Percentiles rank a stretch among this genome's conserved stretches.
These are phyloP conservation scores for Papio anubis DNA, from an alignment of 2,113 vertebrate genomes.

Conservation along the genomic window DNA sequence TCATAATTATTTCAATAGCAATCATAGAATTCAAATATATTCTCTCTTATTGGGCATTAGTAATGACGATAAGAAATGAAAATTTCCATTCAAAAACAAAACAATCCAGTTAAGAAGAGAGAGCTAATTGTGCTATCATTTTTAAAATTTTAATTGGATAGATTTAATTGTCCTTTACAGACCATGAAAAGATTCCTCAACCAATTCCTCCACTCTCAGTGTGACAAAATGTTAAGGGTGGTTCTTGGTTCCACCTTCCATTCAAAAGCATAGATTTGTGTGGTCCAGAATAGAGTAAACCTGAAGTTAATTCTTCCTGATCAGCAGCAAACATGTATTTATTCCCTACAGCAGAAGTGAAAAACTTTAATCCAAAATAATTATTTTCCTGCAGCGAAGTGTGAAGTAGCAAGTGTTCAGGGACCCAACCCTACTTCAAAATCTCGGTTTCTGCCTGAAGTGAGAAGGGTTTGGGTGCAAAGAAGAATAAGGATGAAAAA, in stretches of 20 bases:
- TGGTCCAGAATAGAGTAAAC: not conserved
- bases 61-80: not conserved
- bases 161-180: not conserved
- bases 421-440: not conserved
- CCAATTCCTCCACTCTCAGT: not conserved
- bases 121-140: not conserved
- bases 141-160: slow-evolving; percentile 10
- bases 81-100: not conserved
- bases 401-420: not conserved
- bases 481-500: not conserved
- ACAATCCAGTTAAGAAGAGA: not conserved
- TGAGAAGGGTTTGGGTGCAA: not conserved
- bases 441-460: not conserved
- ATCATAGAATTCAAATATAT: not conserved
- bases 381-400: not conserved
- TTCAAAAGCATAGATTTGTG: not conserved
- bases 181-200: not conserved
- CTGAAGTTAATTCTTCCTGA: slow-evolving; percentile 41
- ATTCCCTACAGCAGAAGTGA: not conserved
- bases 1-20: not conserved
- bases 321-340: slow-evolving; percentile 15
- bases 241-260: not conserved
- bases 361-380: slow-evolving; percentile 10
- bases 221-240: not conserved
- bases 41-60: not conserved